Evolutionary conservation across 2,113 vertebrate genomes (phyloP).

Genomic region (Neomonachus schauinslandi): DNA sequence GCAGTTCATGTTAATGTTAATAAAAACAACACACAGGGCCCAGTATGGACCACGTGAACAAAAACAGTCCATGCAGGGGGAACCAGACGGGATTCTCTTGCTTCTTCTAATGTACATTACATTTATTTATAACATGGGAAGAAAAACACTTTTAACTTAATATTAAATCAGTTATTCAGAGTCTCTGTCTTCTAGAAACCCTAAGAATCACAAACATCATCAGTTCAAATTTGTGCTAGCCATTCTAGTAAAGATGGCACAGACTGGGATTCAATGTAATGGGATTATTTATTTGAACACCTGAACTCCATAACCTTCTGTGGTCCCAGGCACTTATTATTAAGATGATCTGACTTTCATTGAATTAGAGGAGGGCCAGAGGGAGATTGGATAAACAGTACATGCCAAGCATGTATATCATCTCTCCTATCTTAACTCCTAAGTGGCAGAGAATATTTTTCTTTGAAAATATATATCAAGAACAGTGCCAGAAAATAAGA

Average conservation of each 20-base stretch:
- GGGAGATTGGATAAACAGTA: not conserved
- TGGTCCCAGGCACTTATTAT: not conserved
- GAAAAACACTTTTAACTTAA: not conserved
- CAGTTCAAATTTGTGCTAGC: not conserved
- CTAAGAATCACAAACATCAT: not conserved
- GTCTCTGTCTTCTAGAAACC: not conserved
- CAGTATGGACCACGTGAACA: not conserved
- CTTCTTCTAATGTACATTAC: not conserved
- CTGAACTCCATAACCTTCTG: not conserved
- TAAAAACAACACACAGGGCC: not conserved
- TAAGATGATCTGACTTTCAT: not conserved
- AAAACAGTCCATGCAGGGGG: not conserved
- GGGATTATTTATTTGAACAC: not conserved
- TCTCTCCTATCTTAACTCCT: not conserved
- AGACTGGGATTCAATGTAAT: not conserved
- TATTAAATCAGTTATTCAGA: not conserved
- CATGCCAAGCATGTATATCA: not conserved
- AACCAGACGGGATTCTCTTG: not conserved
- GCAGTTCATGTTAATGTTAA: not conserved
- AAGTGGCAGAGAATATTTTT: not conserved
- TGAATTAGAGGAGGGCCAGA: not conserved
- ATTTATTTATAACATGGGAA: not conserved
- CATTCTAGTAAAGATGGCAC: not conserved
- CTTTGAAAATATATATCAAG: slow-evolving; percentile 21
- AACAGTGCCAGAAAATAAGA: slow-evolving; percentile 40